Percentiles rank a stretch among this genome's conserved stretches.
phyloP scores from a whole-genome alignment of 2,888 invertebrate species.

The Hypomecis atomaria region DNA sequence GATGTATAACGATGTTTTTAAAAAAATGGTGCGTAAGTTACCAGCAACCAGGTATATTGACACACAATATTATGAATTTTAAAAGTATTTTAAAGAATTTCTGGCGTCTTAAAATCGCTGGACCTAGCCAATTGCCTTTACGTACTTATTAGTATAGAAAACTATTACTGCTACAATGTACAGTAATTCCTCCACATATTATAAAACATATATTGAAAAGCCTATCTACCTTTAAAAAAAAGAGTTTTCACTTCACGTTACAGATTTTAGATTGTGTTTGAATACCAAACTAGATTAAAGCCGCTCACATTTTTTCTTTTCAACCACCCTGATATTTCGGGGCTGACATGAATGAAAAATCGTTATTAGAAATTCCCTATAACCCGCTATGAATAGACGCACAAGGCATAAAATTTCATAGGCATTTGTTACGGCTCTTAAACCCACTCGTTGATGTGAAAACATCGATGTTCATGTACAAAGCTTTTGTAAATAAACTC shows the following conservation, averaged over 20 bases:
- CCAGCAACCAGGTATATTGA: no score
- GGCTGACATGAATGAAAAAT: constrained; percentile 25
- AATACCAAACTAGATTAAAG: background rate
- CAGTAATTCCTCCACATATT: no score
- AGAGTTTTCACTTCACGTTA: no score
- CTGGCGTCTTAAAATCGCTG: no score
- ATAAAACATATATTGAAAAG: no score
- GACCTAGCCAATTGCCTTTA: no score
- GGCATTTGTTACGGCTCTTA: constrained; percentile 39
- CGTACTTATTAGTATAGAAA: no score
- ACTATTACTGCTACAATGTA: no score
- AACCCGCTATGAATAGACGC: constrained; percentile 30
- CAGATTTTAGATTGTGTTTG: background rate
- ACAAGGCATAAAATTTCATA: constrained; percentile 36
- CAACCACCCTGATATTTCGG: constrained; percentile 3
- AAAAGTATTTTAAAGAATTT: no score
- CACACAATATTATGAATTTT: no score
- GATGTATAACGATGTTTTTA: no score
- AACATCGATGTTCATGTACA: constrained; percentile 29
- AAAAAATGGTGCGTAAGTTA: no score
- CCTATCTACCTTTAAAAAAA: background rate
- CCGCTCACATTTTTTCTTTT: background rate
- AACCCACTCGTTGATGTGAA: constrained; percentile 30
- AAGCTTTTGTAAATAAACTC: constrained; percentile 28
- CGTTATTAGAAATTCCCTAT: constrained; percentile 31